Percentiles rank a stretch among this genome's conserved stretches.
These are phyloP conservation scores for Alitta virens DNA, from an alignment of 2,888 invertebrate genomes.

Conservation along the genomic window DNA sequence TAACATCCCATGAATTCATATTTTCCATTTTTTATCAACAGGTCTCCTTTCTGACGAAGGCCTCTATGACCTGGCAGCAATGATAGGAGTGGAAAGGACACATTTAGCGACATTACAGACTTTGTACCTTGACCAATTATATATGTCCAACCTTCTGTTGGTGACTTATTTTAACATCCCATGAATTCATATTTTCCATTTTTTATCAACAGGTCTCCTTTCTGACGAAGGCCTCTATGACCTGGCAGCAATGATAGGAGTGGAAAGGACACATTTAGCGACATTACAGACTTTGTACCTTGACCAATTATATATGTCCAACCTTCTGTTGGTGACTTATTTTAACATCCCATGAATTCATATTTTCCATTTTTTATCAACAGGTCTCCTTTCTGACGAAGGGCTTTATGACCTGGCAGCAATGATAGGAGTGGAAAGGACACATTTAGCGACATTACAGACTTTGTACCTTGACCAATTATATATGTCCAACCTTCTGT, in stretches of 20 bases:
- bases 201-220: conserved; percentile 13
- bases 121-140: no score
- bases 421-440: conserved; percentile 22
- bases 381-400: conserved; percentile 24
- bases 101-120: conserved; percentile 19
- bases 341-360: not conserved
- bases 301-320: no score
- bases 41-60: conserved; percentile 23
- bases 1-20: not conserved
- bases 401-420: conserved; percentile 21
- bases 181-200: not conserved
- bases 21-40: not conserved
- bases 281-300: no score
- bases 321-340: not conserved
- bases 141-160: not conserved
- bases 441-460: conserved; percentile 19
- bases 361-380: not conserved
- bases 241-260: conserved; percentile 17
- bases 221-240: conserved; percentile 22
- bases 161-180: not conserved
- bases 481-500: not conserved
- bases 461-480: no score
- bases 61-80: conserved; percentile 14
- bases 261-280: conserved; percentile 21
- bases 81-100: conserved; percentile 22